A percentile compares a stretch with the other conserved stretches of the same genome.
These are phyloP conservation scores for Harpagifer antarcticus DNA, from an alignment of 2,797 vertebrate species.

Conservation along the genomic window DNA sequence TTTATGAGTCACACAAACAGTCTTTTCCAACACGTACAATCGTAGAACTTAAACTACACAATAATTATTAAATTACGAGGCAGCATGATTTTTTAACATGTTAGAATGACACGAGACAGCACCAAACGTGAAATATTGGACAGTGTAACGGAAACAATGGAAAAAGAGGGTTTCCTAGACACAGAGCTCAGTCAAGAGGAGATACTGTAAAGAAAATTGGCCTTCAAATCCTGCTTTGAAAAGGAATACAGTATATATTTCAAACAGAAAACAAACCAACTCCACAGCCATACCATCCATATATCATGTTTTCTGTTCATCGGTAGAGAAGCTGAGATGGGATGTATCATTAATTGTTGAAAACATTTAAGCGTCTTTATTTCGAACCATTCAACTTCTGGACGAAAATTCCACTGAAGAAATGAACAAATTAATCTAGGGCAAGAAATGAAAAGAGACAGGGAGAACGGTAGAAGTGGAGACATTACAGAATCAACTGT, in stretches of 20 bases:
- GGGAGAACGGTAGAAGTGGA: slow-evolving; percentile 23
- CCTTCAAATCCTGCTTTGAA: slow-evolving; percentile 71
- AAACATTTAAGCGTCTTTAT: slow-evolving; percentile 49
- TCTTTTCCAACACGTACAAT: slow-evolving; percentile 20
- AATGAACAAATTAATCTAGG: slow-evolving; percentile 68
- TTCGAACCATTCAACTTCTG: slow-evolving; percentile 43
- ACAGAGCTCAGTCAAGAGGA: slow-evolving; percentile 35
- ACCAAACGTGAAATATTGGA: not conserved
- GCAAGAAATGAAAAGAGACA: slow-evolving; percentile 42
- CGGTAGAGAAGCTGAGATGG: slow-evolving; percentile 44
- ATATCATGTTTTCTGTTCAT: slow-evolving; percentile 38
- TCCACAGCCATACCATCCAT: slow-evolving; percentile 39
- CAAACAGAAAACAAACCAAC: slow-evolving; percentile 63
- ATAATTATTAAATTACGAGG: slow-evolving; percentile 10
- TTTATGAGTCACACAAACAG: slow-evolving; percentile 32
- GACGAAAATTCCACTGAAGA: slow-evolving; percentile 63
- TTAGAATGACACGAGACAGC: slow-evolving; percentile 3
- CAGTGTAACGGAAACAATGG: slow-evolving; percentile 36
- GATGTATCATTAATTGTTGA: slow-evolving; percentile 52
- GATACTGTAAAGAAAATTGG: slow-evolving; percentile 54
- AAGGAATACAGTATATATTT: slow-evolving; percentile 59
- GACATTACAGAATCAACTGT: slow-evolving; percentile 55
- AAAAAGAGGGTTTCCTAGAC: slow-evolving; percentile 37
- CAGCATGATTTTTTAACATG: slow-evolving; percentile 8
- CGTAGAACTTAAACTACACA: slow-evolving; percentile 11